Conservation (phyloP, 2,888 invertebrate species). For the Quadroppia sp. region DNA sequence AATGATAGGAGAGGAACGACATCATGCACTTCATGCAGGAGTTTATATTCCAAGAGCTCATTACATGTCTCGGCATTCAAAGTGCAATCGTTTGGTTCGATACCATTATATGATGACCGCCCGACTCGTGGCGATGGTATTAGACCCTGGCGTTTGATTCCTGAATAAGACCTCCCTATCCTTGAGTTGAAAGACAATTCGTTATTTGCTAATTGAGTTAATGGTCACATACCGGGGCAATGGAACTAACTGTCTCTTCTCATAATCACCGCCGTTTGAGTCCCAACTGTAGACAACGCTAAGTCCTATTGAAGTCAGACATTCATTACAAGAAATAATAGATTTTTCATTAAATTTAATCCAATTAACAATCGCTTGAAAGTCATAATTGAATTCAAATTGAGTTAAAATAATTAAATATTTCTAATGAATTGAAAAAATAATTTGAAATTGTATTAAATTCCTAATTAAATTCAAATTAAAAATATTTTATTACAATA, state of each 20-base stretch:
- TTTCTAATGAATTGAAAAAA: too few species aligned
- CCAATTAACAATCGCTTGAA: too few species aligned
- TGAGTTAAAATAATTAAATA: too few species aligned
- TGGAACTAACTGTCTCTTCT: conserved; percentile 40
- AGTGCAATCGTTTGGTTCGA: conserved; percentile 22
- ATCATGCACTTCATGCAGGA: conserved; percentile 28
- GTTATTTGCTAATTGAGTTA: background rate
- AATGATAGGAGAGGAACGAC: background rate
- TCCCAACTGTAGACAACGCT: conserved; percentile 26
- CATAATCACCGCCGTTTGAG: background rate
- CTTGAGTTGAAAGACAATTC: background rate
- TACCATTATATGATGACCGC: conserved; percentile 31
- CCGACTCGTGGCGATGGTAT: conserved; percentile 45
- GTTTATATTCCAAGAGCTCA: background rate
- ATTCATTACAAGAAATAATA: too few species aligned
- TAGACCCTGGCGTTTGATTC: conserved; percentile 35
- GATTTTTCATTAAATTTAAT: too few species aligned
- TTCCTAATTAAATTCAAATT: too few species aligned
- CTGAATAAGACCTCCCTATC: conserved; percentile 36
- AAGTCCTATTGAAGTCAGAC: background rate
- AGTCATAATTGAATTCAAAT: too few species aligned
- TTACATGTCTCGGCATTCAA: conserved; percentile 33
- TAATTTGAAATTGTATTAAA: too few species aligned
- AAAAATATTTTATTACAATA: too few species aligned
- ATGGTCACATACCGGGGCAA: conserved; percentile 32